Evolutionary conservation across 2,888 invertebrate species (phyloP).

Genomic region (Cenopis cana): DNA sequence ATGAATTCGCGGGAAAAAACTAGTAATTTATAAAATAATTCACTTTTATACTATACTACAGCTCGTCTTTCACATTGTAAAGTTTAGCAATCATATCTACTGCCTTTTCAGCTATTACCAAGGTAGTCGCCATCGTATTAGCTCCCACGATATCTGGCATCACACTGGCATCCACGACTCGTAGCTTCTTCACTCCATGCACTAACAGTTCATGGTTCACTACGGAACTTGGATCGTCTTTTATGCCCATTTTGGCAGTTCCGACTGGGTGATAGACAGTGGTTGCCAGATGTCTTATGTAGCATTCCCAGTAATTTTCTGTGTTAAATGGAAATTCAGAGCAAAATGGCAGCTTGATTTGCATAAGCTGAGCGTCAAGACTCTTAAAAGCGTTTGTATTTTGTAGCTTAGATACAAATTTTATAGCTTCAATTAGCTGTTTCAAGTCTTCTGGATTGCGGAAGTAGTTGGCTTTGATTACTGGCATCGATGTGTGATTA

Average conservation of each 20-base stretch:
- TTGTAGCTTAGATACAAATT: slow-evolving; percentile 65
- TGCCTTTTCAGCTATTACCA: slow-evolving; percentile 81
- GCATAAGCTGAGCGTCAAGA: slow-evolving; percentile 62
- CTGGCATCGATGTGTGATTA: slow-evolving; percentile 82
- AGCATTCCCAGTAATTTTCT: slow-evolving; percentile 84
- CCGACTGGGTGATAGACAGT: slow-evolving; percentile 89
- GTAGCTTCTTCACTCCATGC: slow-evolving; percentile 80
- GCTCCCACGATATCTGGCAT: slow-evolving; percentile 83
- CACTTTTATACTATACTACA: slow-evolving; percentile 48
- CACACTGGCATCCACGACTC: slow-evolving; percentile 81
- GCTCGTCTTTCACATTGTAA: slow-evolving; percentile 56
- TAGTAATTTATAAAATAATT: not conserved
- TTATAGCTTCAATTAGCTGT: slow-evolving; percentile 70
- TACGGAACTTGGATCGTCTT: slow-evolving; percentile 72
- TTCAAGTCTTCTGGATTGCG: slow-evolving; percentile 80
- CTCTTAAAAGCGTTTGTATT: slow-evolving; percentile 68
- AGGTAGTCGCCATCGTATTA: slow-evolving; percentile 84
- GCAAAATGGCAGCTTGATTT: slow-evolving; percentile 67
- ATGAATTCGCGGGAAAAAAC: too few species aligned
- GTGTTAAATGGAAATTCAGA: slow-evolving; percentile 57
- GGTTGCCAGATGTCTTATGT: slow-evolving; percentile 79
- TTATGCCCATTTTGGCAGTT: slow-evolving; percentile 88
- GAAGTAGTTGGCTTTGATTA: slow-evolving; percentile 86
- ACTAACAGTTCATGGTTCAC: slow-evolving; percentile 81
- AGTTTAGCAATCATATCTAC: slow-evolving; percentile 72